phyloP scores from a whole-genome alignment of 2,888 invertebrate species.

The Mesochorus sp. region DNA sequence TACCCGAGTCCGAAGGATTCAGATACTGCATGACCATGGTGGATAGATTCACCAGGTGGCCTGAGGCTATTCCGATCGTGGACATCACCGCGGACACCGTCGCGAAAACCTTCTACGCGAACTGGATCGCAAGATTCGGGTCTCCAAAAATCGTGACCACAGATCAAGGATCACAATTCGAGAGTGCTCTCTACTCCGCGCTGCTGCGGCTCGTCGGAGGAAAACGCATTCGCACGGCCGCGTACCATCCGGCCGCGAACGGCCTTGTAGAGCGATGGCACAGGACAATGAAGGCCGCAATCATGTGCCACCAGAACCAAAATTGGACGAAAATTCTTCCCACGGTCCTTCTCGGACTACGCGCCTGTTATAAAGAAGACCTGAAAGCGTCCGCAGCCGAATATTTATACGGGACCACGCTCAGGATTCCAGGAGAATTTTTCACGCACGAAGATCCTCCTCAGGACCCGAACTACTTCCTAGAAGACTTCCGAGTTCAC shows the following conservation, averaged over 20 bases:
- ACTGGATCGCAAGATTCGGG: slow-evolving; percentile 36
- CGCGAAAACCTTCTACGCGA: not conserved
- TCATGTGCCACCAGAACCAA: slow-evolving; percentile 59
- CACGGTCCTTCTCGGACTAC: no score
- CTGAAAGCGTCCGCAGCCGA: slow-evolving; percentile 55
- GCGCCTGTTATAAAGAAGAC: slow-evolving; percentile 56
- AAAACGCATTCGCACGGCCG: slow-evolving; percentile 54
- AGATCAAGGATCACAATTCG: slow-evolving; percentile 71
- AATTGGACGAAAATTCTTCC: no score
- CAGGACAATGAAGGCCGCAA: slow-evolving; percentile 56
- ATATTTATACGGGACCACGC: slow-evolving; percentile 35
- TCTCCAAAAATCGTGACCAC: slow-evolving; percentile 65
- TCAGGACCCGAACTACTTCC: slow-evolving; percentile 18
- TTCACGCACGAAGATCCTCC: slow-evolving; percentile 26
- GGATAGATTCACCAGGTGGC: slow-evolving; percentile 70
- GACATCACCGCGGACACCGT: slow-evolving; percentile 51
- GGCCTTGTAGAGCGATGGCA: slow-evolving; percentile 65
- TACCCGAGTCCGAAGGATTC: slow-evolving; percentile 69
- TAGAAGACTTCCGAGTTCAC: slow-evolving; percentile 17
- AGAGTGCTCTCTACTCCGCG: slow-evolving; percentile 62
- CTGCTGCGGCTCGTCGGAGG: slow-evolving; percentile 59
- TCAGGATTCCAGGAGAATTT: slow-evolving; percentile 28
- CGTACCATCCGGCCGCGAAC: slow-evolving; percentile 64
- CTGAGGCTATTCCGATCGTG: slow-evolving; percentile 64
- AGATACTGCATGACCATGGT: slow-evolving; percentile 69